phyloP scores from a whole-genome alignment of 2,797 vertebrate species.

The Miichthys miiuy region DNA sequence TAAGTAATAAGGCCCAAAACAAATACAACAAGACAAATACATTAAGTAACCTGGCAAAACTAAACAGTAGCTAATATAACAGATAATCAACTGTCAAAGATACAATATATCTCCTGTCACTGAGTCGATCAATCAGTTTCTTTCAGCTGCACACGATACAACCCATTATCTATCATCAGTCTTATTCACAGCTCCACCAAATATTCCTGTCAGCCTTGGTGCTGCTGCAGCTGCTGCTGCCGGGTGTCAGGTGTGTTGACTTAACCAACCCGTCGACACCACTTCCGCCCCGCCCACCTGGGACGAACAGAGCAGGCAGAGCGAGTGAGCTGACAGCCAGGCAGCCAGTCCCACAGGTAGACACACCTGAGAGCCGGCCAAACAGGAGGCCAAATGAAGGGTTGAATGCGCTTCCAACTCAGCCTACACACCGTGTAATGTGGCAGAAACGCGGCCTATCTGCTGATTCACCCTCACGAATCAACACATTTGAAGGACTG shows the following conservation, averaged over 20 bases:
- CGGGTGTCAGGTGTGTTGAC: slow-evolving; percentile 51
- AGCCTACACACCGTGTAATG: neutral
- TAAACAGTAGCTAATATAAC: neutral
- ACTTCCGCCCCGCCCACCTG: slow-evolving; percentile 50
- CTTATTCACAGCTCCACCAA: slow-evolving; percentile 17
- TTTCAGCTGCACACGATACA: neutral
- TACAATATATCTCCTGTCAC: neutral
- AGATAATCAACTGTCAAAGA: neutral
- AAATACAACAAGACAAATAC: too few relatives aligned
- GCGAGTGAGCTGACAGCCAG: slow-evolving; percentile 24
- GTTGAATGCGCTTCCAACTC: neutral
- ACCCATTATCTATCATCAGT: neutral
- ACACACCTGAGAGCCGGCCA: slow-evolving; percentile 69
- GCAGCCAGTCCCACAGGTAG: slow-evolving; percentile 72
- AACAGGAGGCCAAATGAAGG: slow-evolving; percentile 38
- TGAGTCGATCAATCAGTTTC: neutral
- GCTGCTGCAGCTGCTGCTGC: slow-evolving; percentile 27
- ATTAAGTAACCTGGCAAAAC: too few relatives aligned
- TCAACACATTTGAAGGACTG: too few relatives aligned
- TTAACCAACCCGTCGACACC: slow-evolving; percentile 20
- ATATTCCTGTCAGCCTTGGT: neutral
- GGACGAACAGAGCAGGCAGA: slow-evolving; percentile 43
- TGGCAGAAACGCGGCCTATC: neutral
- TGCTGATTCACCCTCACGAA: neutral
- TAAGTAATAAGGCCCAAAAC: too few relatives aligned